These are phyloP conservation scores for Cyrtodaria siliqua DNA, from an alignment of 2,888 invertebrate species.

Conservation along the genomic window DNA sequence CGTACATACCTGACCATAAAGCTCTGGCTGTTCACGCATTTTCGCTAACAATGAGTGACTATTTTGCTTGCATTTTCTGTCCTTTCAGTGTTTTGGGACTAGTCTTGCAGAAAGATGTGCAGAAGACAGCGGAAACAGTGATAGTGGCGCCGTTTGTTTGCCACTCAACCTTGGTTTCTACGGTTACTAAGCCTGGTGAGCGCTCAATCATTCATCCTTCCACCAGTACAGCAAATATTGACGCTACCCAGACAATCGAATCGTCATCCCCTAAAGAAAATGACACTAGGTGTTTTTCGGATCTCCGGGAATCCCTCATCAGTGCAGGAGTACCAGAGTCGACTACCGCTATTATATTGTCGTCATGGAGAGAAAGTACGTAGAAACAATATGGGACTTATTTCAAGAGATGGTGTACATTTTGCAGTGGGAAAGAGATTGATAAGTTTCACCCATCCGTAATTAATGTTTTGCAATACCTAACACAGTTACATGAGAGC, in stretches of 20 bases:
- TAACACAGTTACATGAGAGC: too few relatives aligned
- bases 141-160: slow-evolving; percentile 13
- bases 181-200: background rate
- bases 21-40: too few relatives aligned
- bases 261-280: background rate
- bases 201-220: background rate
- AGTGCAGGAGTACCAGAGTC: too few relatives aligned
- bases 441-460: too few relatives aligned
- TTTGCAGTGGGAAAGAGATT: too few relatives aligned
- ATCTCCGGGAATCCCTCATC: too few relatives aligned
- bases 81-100: slow-evolving; percentile 24
- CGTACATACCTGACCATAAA: too few relatives aligned
- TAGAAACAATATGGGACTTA: background rate
- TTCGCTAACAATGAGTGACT: background rate
- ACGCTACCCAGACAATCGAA: background rate
- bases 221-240: background rate
- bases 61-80: slow-evolving; percentile 6
- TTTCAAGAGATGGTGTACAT: background rate
- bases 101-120: slow-evolving; percentile 12
- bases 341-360: background rate
- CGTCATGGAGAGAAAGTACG: background rate
- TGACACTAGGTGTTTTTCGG: background rate
- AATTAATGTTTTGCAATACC: too few relatives aligned
- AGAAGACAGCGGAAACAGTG: background rate
- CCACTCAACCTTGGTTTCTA: slow-evolving; percentile 22